Conservation (phyloP, 2,113 vertebrate genomes). For the Galbula dea region DNA sequence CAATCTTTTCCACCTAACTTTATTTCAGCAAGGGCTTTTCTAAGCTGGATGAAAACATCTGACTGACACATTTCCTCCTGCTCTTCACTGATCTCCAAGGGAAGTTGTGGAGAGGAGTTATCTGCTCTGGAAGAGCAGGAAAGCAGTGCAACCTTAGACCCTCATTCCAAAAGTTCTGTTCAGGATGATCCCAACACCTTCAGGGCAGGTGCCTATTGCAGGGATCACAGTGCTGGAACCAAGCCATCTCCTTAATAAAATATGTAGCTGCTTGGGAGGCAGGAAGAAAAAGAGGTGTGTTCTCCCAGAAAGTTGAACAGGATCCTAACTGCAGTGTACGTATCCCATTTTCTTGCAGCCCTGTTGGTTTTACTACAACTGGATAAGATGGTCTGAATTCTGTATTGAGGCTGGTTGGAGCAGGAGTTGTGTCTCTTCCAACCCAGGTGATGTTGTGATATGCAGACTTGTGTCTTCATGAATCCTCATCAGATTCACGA, state of each 20-base stretch:
- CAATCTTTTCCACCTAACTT: neutral
- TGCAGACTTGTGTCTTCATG: neutral
- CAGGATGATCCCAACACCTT: neutral
- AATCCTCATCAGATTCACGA: neutral
- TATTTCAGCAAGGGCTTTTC: neutral
- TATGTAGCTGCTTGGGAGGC: neutral
- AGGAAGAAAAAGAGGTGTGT: neutral
- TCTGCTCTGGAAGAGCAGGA: neutral
- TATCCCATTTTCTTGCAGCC: neutral
- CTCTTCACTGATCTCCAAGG: neutral
- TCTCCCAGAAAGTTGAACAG: neutral
- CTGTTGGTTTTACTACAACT: neutral
- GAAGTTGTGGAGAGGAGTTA: neutral
- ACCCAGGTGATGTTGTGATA: neutral
- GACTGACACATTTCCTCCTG: neutral
- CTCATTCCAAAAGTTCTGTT: neutral
- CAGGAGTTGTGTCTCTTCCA: neutral
- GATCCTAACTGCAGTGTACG: neutral
- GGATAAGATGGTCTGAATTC: neutral
- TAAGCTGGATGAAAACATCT: neutral
- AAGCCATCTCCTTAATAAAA: neutral
- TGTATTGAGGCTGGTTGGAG: neutral
- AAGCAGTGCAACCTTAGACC: neutral
- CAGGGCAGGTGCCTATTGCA: neutral
- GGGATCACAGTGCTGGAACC: neutral